phyloP scores from a whole-genome alignment of 2,888 invertebrate species.

The Copidosoma aretas region DNA sequence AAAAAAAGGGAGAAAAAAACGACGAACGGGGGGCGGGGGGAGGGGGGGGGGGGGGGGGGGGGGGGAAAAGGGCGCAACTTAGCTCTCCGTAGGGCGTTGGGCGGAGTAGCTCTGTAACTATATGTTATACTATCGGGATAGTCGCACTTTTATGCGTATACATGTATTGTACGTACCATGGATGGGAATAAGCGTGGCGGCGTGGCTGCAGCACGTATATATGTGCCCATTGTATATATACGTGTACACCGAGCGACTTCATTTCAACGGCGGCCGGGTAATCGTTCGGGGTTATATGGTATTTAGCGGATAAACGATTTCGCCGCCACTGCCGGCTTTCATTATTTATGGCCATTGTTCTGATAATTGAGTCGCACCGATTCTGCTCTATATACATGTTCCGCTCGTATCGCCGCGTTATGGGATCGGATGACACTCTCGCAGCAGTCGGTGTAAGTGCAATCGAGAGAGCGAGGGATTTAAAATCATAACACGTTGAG shows the following conservation, averaged over 20 bases:
- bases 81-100: no score
- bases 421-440: background rate
- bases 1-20: conserved; percentile 41
- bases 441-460: background rate
- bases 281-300: conserved; percentile 41
- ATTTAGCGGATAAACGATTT: conserved; percentile 22
- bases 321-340: background rate
- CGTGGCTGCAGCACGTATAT: conserved; percentile 28
- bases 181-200: background rate
- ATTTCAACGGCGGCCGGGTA: conserved; percentile 47
- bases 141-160: background rate
- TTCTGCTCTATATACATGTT: background rate
- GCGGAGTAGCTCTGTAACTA: no score
- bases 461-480: conserved; percentile 9
- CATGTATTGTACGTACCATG: background rate
- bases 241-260: conserved; percentile 36
- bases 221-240: no score
- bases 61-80: no score
- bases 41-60: no score
- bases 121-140: no score
- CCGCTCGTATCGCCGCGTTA: background rate
- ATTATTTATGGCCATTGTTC: conserved; percentile 35
- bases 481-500: conserved; percentile 21
- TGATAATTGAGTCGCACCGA: conserved; percentile 25
- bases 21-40: no score